phyloP scores from a whole-genome alignment of 2,888 invertebrate genomes.

The Parnassius mnemosyne region DNA sequence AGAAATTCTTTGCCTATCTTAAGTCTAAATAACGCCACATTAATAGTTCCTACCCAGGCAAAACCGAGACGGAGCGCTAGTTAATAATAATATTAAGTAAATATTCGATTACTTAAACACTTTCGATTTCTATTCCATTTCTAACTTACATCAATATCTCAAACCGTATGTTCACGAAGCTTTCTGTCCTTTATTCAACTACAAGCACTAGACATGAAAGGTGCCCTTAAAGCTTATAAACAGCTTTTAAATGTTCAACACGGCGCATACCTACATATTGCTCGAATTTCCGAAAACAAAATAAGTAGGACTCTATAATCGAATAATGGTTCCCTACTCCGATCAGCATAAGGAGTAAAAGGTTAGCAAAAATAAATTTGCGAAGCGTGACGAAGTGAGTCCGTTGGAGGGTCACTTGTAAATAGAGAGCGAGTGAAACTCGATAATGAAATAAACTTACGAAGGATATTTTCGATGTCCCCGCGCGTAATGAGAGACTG shows the following conservation, averaged over 20 bases:
- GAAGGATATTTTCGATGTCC: constrained; percentile 21
- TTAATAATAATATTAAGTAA: too few relatives aligned
- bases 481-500: constrained; percentile 19
- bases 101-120: too few relatives aligned
- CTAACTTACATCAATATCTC: background rate
- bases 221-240: constrained; percentile 25
- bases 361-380: constrained; percentile 18
- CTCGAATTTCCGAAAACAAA: constrained; percentile 6
- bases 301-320: background rate
- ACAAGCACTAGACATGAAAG: constrained; percentile 9
- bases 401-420: constrained; percentile 32
- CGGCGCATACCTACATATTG: constrained; percentile 28
- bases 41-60: too few relatives aligned
- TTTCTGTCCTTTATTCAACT: background rate
- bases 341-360: constrained; percentile 15
- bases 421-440: constrained; percentile 33
- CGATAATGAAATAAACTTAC: constrained; percentile 36
- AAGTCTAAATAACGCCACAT: too few relatives aligned
- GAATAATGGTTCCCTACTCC: constrained; percentile 14
- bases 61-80: too few relatives aligned
- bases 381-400: constrained; percentile 23
- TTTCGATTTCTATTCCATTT: too few relatives aligned
- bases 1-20: too few relatives aligned
- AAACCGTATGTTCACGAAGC: background rate
- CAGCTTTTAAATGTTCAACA: constrained; percentile 37